Base-by-base conservation (phyloP, 2,888 invertebrate species). In the Tiphia femorata region DNA sequence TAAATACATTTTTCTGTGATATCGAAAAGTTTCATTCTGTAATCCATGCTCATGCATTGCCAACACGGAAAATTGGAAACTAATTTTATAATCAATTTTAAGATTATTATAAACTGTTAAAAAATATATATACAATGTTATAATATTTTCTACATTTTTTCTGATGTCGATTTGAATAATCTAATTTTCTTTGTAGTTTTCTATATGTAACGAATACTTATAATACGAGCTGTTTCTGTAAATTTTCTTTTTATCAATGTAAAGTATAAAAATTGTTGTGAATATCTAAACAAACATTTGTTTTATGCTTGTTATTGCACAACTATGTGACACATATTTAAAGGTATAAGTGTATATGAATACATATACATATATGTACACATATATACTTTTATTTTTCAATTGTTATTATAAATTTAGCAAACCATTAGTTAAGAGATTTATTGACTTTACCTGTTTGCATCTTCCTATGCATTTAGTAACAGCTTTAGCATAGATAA, bases 1-100 rank as follows among this genome's bases (percentile, higher is more conserved):
- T 67, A 75, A 67, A 74, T 73, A 71, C 29, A 54, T 70, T 71
- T 64, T 70, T 69, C 75, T 78, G 78, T 76, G 77, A 78, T 79
- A 78, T 64, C 50, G 56, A 72, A 64, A 47, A 56, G 19, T 14
- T 48, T 63, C 68, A 66, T 35, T 60, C 62, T 55, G 57, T 61
- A 59, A 62, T 53, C 47, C 44, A 46, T 61, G 58, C 55, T 63
- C 55, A n/a, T 49, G 65, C 57, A 59, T 53, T 63, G 61, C 52
- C 63, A 63, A 63, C 58, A 61, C 58, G 57, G 50, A 65, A 61
- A 52, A 65, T 20, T 23, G 16, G 14, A 37, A 58, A 33, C n/a
- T n/a, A n/a, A 53, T 42, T 55, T 42, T 12, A 16, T 4, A 16
- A 17, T 17, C 14, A 16, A 37, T 37, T 10, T 29, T 44, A 44